Evolutionary conservation across 2,888 invertebrate species (phyloP), one percentile per base, ranked within the genome.

Genomic region (Dynastes maya): DNA sequence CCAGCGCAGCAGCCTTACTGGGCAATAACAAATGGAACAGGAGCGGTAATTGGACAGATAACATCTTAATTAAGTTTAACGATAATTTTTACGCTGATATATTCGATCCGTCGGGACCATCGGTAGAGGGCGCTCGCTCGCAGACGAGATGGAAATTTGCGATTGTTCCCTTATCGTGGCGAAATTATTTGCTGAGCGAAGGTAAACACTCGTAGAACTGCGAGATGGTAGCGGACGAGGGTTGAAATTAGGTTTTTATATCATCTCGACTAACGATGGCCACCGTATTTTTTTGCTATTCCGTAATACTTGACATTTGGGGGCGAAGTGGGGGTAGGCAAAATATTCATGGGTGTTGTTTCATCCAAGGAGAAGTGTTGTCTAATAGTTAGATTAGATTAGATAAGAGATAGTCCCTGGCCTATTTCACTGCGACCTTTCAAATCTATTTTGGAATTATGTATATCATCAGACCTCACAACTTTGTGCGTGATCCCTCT

Each of bases 61-160:
- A 55, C 55, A 71, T 58, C 55, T 71, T 55, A 71, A 71, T 71
- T 71, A 71, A 71, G 16, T 71, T 55, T 58, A 71, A 71, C 71
- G 71, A 71, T 58, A 71, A 71, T 71, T 71, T 71, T 71, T 71
- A 71, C 71, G 16, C n/a, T 55, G 55, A 71, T 37, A 55, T 53
- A 58, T 70, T 53, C 71, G 55, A 71, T 55, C 51, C 49, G 29
- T 2, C 29, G 51, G 68, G 51, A 11, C 27, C 68, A 29, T 22
- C 29, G n/a, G 55, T 27, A 13, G 13, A 68, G 51, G 8, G n/a
- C 51, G 11, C 29, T 27, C 16, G 61, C 9, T 37, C 32, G 32
- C 32, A 37, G 32, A 37, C n/a, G 63, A 64, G 16, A 53, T 53
- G 53, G 53, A 53, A 58, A 58, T 58, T 58, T 58, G 9, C 68